phyloP scores from a whole-genome alignment of 30 jellyfish, hydroid and myxozoan species.

The Chrysaora quinquecirrha region DNA sequence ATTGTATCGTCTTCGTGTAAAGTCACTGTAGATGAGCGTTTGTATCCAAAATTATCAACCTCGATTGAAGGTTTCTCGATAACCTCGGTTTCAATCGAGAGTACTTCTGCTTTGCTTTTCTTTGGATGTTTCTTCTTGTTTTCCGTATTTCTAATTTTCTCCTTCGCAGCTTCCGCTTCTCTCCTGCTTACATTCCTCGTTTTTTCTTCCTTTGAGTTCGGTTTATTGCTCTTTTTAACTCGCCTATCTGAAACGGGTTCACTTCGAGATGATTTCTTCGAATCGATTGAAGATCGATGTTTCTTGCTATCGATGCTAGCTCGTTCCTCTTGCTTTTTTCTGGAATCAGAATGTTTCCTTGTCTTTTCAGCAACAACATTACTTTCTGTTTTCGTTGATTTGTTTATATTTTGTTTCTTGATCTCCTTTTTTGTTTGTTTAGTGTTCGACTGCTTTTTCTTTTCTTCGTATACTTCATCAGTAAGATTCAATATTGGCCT shows the following conservation, averaged over 20 bases:
- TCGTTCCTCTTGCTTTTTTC: background rate
- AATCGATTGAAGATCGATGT: background rate
- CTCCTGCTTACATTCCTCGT: background rate
- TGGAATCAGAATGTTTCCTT: background rate
- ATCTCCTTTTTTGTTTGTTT: background rate
- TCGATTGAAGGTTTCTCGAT: background rate
- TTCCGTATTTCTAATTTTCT: background rate
- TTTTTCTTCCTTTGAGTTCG: background rate
- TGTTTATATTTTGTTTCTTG: background rate
- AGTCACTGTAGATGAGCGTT: slow-evolving; percentile 65
- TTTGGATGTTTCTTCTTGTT: slow-evolving; percentile 12
- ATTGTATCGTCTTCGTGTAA: slow-evolving; percentile 19
- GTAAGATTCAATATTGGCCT: slow-evolving; percentile 63
- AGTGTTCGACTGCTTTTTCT: slow-evolving; percentile 2
- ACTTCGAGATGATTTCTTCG: background rate
- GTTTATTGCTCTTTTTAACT: background rate
- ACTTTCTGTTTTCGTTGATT: background rate
- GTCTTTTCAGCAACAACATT: background rate
- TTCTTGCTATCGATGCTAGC: background rate
- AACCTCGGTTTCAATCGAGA: background rate
- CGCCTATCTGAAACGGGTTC: background rate
- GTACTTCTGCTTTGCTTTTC: background rate
- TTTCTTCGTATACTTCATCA: slow-evolving; percentile 35
- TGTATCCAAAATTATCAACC: slow-evolving; percentile 22
- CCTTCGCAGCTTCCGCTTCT: slow-evolving; percentile 8